Evolutionary conservation across 2,888 invertebrate species (phyloP).

Genomic region (Microchrysa polita): DNA sequence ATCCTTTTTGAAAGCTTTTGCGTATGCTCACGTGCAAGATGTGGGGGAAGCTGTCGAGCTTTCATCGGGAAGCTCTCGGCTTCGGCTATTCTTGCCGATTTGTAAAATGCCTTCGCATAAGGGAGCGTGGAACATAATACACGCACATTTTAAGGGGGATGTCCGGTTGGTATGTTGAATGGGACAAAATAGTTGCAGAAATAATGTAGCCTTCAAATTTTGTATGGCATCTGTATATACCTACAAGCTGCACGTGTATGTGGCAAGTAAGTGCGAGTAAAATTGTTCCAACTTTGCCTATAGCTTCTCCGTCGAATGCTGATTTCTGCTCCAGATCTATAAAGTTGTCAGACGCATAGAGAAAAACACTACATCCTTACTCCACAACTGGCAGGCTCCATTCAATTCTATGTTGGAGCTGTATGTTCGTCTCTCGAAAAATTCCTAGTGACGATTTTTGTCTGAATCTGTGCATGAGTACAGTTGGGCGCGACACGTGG

Average conservation of each 20-base stretch:
- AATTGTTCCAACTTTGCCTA: neutral
- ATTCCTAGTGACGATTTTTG: constrained; percentile 41
- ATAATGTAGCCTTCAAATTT: no score
- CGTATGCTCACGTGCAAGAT: no score
- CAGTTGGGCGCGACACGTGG: constrained; percentile 56
- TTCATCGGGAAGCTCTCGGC: no score
- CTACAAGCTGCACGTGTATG: constrained; percentile 24
- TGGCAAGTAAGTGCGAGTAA: neutral
- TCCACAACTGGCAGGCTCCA: constrained; percentile 21
- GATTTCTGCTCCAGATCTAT: constrained; percentile 14
- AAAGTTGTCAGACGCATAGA: constrained; percentile 24
- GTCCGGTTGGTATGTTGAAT: no score
- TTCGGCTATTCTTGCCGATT: no score
- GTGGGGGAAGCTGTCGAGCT: no score
- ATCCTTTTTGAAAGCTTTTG: no score
- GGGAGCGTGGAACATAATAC: no score
- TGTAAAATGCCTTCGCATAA: no score
- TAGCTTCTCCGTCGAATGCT: constrained; percentile 22
- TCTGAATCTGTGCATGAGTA: constrained; percentile 53
- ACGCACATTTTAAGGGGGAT: no score
- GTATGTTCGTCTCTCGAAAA: constrained; percentile 1
- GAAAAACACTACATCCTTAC: constrained; percentile 10
- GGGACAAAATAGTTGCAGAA: no score
- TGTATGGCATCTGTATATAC: no score
- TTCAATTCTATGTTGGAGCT: neutral